Conservation (phyloP, 2,888 invertebrate species). For the Belgica antarctica region DNA sequence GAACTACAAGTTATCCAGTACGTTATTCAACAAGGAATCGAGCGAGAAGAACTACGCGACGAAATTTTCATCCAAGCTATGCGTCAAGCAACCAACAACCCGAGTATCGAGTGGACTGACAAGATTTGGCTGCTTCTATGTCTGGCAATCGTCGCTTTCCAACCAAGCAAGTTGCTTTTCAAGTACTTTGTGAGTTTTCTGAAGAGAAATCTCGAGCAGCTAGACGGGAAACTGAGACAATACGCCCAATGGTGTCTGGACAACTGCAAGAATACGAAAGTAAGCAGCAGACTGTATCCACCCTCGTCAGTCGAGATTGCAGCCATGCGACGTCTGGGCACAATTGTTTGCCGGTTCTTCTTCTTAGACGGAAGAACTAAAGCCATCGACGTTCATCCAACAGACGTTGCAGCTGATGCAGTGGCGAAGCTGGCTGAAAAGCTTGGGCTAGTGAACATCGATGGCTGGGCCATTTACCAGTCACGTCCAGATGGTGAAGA, state of each 20-base stretch:
- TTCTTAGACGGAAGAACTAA: constrained; percentile 93
- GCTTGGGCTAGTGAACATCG: constrained; percentile 74
- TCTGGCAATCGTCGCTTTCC: constrained; percentile 87
- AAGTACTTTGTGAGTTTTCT: constrained; percentile 71
- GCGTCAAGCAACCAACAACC: constrained; percentile 85
- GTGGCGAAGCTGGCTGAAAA: constrained; percentile 86
- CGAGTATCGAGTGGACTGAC: constrained; percentile 77
- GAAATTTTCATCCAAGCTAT: constrained; percentile 89
- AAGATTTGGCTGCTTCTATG: constrained; percentile 86
- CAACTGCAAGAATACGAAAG: constrained; percentile 84
- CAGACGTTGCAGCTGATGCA: constrained; percentile 89
- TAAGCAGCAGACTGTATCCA: constrained; percentile 75
- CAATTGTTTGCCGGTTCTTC: constrained; percentile 90
- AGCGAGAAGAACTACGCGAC: constrained; percentile 86
- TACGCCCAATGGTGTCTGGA: constrained; percentile 93
- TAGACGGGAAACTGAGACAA: constrained; percentile 70
- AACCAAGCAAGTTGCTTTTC: constrained; percentile 61
- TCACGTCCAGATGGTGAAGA: constrained; percentile 83
- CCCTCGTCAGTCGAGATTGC: constrained; percentile 92
- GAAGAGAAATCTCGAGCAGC: constrained; percentile 64
- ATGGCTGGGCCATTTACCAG: constrained; percentile 95
- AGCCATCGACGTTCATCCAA: constrained; percentile 92
- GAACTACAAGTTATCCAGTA: constrained; percentile 81
- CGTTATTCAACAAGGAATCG: constrained; percentile 81
- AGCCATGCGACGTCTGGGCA: constrained; percentile 85